Conservation (phyloP, 2,888 invertebrate genomes). For the Busseola fusca region DNA sequence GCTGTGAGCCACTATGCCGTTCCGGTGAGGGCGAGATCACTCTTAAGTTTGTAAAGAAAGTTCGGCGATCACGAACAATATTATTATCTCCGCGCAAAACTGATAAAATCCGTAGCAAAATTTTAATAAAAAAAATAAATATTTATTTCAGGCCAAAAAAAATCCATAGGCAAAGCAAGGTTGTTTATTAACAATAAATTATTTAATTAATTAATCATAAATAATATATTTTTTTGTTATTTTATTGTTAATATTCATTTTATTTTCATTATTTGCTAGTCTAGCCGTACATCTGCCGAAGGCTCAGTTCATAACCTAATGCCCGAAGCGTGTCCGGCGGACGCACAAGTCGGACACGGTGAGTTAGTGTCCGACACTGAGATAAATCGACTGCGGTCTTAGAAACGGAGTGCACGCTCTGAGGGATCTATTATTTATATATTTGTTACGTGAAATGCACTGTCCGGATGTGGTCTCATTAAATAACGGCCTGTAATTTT, state of each 20-base stretch:
- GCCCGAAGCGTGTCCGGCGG: conserved; percentile 32
- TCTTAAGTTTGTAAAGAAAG: too few relatives aligned
- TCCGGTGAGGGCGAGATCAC: too few relatives aligned
- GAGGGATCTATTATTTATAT: conserved; percentile 58
- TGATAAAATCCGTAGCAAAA: not conserved
- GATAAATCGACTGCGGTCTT: conserved; percentile 62
- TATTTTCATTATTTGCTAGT: not conserved
- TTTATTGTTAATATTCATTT: too few relatives aligned
- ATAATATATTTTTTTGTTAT: too few relatives aligned
- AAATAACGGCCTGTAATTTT: conserved; percentile 27
- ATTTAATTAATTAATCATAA: too few relatives aligned
- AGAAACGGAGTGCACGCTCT: conserved; percentile 52
- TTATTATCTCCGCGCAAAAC: not conserved
- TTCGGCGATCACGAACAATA: too few relatives aligned
- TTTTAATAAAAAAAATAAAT: not conserved
- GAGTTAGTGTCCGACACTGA: conserved; percentile 59
- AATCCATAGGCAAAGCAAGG: too few relatives aligned
- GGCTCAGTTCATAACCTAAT: conserved; percentile 25
- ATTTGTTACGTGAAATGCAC: conserved; percentile 53
- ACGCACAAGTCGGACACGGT: conserved; percentile 58
- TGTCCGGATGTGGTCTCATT: conserved; percentile 32
- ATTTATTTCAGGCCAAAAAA: too few relatives aligned
- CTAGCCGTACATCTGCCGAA: not conserved
- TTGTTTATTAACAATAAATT: too few relatives aligned
- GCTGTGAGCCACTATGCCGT: too few relatives aligned